A percentile compares a stretch with the other conserved stretches of the same genome.
phyloP scores from a whole-genome alignment of 2,113 vertebrate species.

The Phrynocephalus versicolor region DNA sequence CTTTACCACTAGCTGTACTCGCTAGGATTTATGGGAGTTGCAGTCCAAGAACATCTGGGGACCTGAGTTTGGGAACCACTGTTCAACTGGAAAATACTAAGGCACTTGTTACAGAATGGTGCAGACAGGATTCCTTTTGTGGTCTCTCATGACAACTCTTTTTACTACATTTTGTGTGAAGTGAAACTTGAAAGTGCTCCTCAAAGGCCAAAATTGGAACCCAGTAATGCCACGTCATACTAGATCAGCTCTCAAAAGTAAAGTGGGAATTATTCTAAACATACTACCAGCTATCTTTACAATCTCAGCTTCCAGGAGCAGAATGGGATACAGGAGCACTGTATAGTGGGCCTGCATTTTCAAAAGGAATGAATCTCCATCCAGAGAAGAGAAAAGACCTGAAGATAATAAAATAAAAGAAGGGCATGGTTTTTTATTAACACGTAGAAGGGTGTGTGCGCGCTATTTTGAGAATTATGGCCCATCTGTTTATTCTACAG shows the following conservation, averaged over 20 bases:
- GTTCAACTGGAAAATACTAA: neutral
- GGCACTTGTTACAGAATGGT: neutral
- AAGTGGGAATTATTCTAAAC: neutral
- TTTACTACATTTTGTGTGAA: neutral
- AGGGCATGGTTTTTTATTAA: neutral
- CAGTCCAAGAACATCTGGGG: no score
- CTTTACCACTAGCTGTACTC: no score
- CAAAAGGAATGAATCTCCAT: neutral
- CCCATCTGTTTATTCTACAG: constrained; percentile 49
- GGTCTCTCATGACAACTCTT: neutral
- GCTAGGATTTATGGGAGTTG: no score
- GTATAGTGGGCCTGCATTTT: neutral
- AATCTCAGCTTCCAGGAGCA: neutral
- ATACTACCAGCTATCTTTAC: neutral
- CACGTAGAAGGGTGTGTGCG: no score
- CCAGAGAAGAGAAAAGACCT: neutral
- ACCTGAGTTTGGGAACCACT: neutral
- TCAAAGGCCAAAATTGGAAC: neutral
- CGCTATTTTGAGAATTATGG: constrained; percentile 41
- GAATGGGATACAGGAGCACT: neutral
- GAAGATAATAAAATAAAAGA: neutral
- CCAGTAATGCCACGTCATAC: neutral
- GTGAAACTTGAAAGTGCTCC: neutral
- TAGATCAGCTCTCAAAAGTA: neutral
- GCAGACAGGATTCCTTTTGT: neutral